Conservation (phyloP, 2,797 vertebrate genomes). For the Microcaecilia unicolor region DNA sequence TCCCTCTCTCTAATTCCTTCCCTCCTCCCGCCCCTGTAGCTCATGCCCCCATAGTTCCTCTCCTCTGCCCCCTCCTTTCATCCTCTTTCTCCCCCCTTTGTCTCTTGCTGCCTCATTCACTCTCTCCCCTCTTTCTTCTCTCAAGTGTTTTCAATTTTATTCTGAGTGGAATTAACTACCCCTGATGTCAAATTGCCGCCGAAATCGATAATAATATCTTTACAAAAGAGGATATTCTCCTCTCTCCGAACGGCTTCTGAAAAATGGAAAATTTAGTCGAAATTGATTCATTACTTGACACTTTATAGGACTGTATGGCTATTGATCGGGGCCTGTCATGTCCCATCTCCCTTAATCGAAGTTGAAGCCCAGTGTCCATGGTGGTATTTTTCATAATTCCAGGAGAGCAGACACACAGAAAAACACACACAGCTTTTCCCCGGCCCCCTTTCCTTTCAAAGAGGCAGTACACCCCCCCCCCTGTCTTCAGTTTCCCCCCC, state of each 20-base stretch:
- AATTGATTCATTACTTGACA: slow-evolving; percentile 99
- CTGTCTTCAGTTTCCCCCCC: not conserved
- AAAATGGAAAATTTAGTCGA: slow-evolving; percentile 99
- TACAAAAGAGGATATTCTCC: slow-evolving; percentile 99
- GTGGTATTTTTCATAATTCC: slow-evolving; percentile 99
- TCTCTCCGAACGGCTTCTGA: slow-evolving; percentile 97
- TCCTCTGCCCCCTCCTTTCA: too few relatives aligned
- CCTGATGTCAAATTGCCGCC: slow-evolving; percentile 99
- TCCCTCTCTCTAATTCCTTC: not conserved
- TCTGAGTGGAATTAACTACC: slow-evolving; percentile 99
- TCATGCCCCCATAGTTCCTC: not conserved
- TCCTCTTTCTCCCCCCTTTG: not conserved
- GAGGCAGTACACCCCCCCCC: slow-evolving; percentile 20
- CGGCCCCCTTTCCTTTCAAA: slow-evolving; percentile 17
- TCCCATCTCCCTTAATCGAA: slow-evolving; percentile 98
- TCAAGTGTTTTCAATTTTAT: slow-evolving; percentile 99
- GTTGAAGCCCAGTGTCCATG: slow-evolving; percentile 97
- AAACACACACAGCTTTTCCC: slow-evolving; percentile 34
- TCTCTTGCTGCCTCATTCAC: slow-evolving; percentile 50
- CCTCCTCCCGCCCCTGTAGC: not conserved
- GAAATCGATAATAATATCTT: slow-evolving; percentile 99
- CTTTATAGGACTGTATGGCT: slow-evolving; percentile 98
- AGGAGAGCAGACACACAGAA: slow-evolving; percentile 66
- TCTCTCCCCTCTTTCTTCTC: slow-evolving; percentile 80
- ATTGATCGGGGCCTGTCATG: slow-evolving; percentile 98